Conservation (phyloP, 2,888 invertebrate species). For the Nudaria mundana region DNA sequence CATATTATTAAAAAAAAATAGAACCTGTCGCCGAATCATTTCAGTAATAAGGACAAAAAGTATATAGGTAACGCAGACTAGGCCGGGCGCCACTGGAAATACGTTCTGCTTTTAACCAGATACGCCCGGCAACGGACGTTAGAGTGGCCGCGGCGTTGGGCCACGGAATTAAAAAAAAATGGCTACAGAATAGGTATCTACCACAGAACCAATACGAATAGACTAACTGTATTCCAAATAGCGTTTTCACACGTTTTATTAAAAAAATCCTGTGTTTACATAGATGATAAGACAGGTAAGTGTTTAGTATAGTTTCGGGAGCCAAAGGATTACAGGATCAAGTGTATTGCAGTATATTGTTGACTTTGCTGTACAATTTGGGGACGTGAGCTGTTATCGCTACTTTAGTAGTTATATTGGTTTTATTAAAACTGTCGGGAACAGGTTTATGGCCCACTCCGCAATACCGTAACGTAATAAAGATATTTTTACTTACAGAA, state of each 20-base stretch:
- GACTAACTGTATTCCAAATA: no score
- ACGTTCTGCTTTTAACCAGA: no score
- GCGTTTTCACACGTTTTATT: slow-evolving; percentile 24
- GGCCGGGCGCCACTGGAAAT: no score
- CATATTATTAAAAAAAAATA: no score
- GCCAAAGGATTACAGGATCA: slow-evolving; percentile 57
- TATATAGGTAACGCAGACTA: no score
- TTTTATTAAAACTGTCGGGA: slow-evolving; percentile 34
- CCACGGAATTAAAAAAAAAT: background rate
- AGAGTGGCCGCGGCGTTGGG: no score
- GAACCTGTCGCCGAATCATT: no score
- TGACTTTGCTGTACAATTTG: slow-evolving; percentile 57
- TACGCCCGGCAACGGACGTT: no score
- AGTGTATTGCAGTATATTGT: slow-evolving; percentile 47
- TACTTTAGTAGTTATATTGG: slow-evolving; percentile 21
- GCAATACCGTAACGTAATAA: slow-evolving; percentile 10
- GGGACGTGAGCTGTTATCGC: slow-evolving; percentile 35
- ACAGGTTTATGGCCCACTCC: slow-evolving; percentile 22
- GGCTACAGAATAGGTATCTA: background rate
- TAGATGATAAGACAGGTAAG: slow-evolving; percentile 26
- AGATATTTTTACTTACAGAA: background rate
- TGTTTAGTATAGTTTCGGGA: slow-evolving; percentile 28
- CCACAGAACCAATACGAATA: no score
- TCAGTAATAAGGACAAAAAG: no score
- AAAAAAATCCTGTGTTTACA: slow-evolving; percentile 26